Conservation (phyloP, 1,140 invertebrate species). For the Heliconius hermathena region DNA sequence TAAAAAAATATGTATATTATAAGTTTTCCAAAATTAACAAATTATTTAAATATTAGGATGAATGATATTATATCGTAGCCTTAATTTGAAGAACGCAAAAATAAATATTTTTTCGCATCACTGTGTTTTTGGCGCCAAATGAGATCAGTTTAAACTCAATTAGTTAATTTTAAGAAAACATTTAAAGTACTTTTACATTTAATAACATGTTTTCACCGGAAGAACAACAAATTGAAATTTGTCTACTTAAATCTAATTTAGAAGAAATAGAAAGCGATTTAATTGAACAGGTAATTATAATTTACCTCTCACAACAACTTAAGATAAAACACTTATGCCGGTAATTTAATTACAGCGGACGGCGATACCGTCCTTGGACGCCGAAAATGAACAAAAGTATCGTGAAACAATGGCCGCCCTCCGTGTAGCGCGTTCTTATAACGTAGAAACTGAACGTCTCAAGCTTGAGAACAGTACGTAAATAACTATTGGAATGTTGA, state of each 20-base stretch:
- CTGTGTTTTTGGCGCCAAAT: not conserved
- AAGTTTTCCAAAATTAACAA: not conserved
- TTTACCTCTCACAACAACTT: not conserved
- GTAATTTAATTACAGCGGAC: constrained; percentile 47
- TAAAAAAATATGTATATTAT: too few species aligned
- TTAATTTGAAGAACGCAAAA: not conserved
- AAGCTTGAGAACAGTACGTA: constrained; percentile 58
- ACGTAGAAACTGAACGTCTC: constrained; percentile 53
- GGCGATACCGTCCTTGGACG: constrained; percentile 55
- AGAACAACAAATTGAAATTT: constrained; percentile 69
- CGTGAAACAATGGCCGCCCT: constrained; percentile 55
- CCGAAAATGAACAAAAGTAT: constrained; percentile 61
- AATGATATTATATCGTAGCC: not conserved
- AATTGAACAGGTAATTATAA: constrained; percentile 53
- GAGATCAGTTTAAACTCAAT: not conserved
- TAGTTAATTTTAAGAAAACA: not conserved
- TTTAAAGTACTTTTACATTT: not conserved
- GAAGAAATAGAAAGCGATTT: constrained; percentile 67
- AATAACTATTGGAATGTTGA: not conserved
- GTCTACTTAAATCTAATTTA: constrained; percentile 61
- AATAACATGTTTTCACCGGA: constrained; percentile 59
- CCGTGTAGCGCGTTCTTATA: constrained; percentile 51
- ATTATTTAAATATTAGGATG: not conserved
- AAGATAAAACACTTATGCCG: not conserved
- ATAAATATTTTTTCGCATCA: not conserved